phyloP scores from a whole-genome alignment of 2,888 invertebrate genomes.

The Tetramorium bicarinatum region DNA sequence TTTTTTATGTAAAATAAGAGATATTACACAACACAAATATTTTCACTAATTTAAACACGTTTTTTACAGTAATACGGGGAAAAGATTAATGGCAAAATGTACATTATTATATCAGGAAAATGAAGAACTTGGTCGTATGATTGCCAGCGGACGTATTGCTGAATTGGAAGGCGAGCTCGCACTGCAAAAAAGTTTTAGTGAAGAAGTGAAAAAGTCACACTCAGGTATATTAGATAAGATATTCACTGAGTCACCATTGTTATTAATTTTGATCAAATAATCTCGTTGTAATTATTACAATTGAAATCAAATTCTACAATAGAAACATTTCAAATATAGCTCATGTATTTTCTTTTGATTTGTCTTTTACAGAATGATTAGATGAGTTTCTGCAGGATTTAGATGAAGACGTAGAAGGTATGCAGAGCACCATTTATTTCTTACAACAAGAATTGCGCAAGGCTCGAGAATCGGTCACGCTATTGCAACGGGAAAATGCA shows the following conservation, averaged over 20 bases:
- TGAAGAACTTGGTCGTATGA: constrained; percentile 98
- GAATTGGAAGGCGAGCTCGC: constrained; percentile 98
- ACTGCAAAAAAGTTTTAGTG: constrained; percentile 97
- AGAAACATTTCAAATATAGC: background rate
- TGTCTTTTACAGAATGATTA: constrained; percentile 90
- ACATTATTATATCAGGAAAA: constrained; percentile 98
- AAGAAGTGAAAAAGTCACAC: constrained; percentile 98
- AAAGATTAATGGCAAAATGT: constrained; percentile 99
- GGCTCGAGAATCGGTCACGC: constrained; percentile 90
- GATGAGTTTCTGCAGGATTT: constrained; percentile 98
- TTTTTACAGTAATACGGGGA: constrained; percentile 94
- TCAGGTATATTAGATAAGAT: constrained; percentile 89
- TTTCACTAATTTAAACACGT: constrained; percentile 25
- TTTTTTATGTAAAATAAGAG: background rate
- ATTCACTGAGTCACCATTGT: constrained; percentile 8
- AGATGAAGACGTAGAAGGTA: constrained; percentile 99
- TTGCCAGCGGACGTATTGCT: constrained; percentile 97
- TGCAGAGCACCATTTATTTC: constrained; percentile 98
- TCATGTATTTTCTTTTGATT: constrained; percentile 21
- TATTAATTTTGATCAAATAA: background rate
- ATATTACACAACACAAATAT: background rate
- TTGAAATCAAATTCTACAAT: constrained; percentile 1
- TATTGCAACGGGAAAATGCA: constrained; percentile 89
- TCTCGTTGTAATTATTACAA: constrained; percentile 2
- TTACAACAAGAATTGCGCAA: constrained; percentile 97